Evolutionary conservation across 2,113 vertebrate genomes (phyloP).

Genomic region (Zapus hudsonius): DNA sequence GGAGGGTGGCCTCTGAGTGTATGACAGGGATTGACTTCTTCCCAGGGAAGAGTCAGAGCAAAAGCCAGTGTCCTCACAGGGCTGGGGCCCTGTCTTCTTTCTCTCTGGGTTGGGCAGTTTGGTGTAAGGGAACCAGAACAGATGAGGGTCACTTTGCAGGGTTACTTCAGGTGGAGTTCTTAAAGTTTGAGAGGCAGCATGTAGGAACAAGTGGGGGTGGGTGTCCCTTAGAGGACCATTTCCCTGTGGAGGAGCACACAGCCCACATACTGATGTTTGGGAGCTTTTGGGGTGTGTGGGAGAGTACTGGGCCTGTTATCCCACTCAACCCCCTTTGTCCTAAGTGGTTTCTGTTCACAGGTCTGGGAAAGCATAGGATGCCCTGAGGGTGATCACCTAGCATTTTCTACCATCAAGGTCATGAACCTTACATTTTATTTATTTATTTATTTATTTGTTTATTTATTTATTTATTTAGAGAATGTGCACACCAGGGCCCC

Average conservation of each 20-base stretch:
- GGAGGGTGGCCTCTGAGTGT: neutral
- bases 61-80: neutral
- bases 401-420: neutral
- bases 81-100: neutral
- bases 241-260: neutral
- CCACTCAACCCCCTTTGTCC: neutral
- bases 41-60: neutral
- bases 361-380: neutral
- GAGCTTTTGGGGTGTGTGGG: neutral
- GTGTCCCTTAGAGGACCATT: neutral
- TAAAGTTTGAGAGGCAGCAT: neutral
- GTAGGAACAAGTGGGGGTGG: neutral
- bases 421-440: neutral
- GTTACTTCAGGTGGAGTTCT: neutral
- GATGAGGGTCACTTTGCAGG: neutral
- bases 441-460: no score
- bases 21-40: neutral
- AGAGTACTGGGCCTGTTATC: neutral
- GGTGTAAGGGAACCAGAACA: neutral
- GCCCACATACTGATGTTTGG: no score
- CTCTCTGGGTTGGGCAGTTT: neutral
- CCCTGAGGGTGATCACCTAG: neutral
- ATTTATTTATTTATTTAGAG: no score
- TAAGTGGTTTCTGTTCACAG: neutral
- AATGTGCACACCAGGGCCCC: no score